Base-by-base conservation (phyloP, 37 sponge, comb jelly and placozoan species). In the Crambe crambe region DNA sequence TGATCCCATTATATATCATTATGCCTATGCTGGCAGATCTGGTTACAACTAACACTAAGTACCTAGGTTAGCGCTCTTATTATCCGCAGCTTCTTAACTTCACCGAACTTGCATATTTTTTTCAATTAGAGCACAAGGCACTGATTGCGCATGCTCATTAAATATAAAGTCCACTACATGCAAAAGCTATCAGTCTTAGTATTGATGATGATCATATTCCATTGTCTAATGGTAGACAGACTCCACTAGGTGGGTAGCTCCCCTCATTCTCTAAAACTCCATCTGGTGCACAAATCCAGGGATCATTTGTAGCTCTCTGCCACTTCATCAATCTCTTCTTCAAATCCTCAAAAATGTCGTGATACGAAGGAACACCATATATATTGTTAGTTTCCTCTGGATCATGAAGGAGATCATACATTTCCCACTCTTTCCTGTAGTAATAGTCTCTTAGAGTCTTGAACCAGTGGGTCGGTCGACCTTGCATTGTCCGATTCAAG, bases 351-450 rank as follows among this genome's bases (percentile, higher is more conserved):
- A 86, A 66, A 0, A 82, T 26, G 3, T 47, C 37, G 20, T 26
- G 34, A 47, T 83, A 73, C 5, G 57, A 9, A 27, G 88, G 72
- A 29, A 73, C 92, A 57, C 39, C 63, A 0, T 73, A 88, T 29
- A 91, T 21, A 58, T 91, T 91, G 30, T 78, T 77, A 27, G 78
- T 63, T 56, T 91, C 92, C 42, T 79, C 2, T 1, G 81, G 88
- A 54, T 91, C 92, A 22, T 68, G 15, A 17, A 59, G 23, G 2
- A 91, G 35, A 38, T 91, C 88, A 68, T 65, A 91, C 80, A 91
- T 47, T 56, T 91, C 92, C 88, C 88, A 91, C 75, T 91, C 58
- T 42, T 69, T 80, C 17, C 92, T 39, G 42, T 91, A 91, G 85
- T 91, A 91, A 76, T 91, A 91, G 12, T 78, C 68, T 10, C 79